Conservation (phyloP, 2,888 invertebrate species). For the Nowickia ferox region DNA sequence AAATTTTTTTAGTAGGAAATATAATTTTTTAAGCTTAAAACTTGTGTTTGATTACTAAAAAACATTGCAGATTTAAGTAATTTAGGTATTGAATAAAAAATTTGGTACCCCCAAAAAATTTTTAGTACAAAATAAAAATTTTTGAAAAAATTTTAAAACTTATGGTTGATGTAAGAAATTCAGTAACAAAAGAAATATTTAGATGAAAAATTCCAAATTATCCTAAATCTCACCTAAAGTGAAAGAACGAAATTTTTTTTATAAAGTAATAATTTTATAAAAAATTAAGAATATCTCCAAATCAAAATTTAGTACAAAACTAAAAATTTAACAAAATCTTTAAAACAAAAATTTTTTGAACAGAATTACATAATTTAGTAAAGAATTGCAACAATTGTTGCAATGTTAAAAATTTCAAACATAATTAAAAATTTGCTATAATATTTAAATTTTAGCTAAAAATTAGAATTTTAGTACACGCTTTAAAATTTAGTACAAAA, state of each 20-base stretch:
- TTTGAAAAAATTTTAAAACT: no score
- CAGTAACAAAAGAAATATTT: background rate
- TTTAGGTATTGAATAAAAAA: background rate
- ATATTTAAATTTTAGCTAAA: background rate
- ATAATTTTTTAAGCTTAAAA: background rate
- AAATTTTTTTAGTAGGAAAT: no score
- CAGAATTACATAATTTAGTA: no score
- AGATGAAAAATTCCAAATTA: no score
- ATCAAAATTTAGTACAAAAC: no score
- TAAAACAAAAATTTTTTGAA: no score
- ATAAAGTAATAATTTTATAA: no score
- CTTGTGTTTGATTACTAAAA: background rate
- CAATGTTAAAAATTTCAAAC: background rate
- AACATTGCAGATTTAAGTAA: background rate
- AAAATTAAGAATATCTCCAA: no score
- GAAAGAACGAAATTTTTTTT: background rate
- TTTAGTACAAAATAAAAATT: background rate
- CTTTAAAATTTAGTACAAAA: conserved; percentile 4
- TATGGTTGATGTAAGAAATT: no score
- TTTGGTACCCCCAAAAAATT: background rate
- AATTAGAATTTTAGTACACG: background rate
- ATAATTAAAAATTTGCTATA: background rate
- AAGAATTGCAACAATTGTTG: no score
- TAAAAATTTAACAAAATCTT: no score
- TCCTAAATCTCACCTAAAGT: background rate